Percentiles rank a stretch among this genome's conserved stretches.
phyloP scores from a whole-genome alignment of 2,113 vertebrate genomes.

The Istiophorus platypterus region DNA sequence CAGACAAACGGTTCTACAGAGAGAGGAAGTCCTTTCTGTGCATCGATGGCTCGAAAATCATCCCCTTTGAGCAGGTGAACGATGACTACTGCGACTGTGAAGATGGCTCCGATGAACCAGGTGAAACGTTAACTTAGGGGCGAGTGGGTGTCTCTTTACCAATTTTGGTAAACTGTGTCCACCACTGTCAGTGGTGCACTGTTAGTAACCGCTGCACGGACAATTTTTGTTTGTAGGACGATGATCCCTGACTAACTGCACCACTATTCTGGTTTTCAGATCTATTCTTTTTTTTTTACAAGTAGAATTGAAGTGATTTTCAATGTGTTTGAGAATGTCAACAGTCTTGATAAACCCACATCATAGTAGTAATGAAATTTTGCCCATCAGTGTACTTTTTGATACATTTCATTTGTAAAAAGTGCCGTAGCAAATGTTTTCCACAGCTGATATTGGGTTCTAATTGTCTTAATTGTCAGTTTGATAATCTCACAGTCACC shows the following conservation, averaged over 20 bases:
- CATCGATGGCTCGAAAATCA: slow-evolving; percentile 81
- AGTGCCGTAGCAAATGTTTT: background rate
- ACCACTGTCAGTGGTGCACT: background rate
- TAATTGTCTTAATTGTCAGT: background rate
- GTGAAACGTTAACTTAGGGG: slow-evolving; percentile 60
- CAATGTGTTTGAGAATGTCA: background rate
- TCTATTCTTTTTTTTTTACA: too few species aligned
- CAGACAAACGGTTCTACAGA: slow-evolving; percentile 83
- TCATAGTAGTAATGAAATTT: background rate
- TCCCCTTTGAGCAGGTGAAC: slow-evolving; percentile 86
- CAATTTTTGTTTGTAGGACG: background rate
- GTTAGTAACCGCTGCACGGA: background rate
- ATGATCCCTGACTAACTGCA: background rate
- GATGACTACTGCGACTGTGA: slow-evolving; percentile 92
- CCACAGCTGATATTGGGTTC: background rate
- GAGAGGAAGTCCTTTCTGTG: slow-evolving; percentile 82
- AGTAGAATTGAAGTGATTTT: too few species aligned
- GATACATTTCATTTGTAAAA: background rate
- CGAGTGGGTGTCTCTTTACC: background rate
- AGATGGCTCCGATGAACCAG: slow-evolving; percentile 91
- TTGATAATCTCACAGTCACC: background rate
- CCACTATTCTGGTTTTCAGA: background rate
- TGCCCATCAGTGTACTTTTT: background rate
- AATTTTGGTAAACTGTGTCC: background rate
- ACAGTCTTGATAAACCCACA: background rate